Conservation (phyloP, 1,140 invertebrate genomes). For the Varroa destructor region DNA sequence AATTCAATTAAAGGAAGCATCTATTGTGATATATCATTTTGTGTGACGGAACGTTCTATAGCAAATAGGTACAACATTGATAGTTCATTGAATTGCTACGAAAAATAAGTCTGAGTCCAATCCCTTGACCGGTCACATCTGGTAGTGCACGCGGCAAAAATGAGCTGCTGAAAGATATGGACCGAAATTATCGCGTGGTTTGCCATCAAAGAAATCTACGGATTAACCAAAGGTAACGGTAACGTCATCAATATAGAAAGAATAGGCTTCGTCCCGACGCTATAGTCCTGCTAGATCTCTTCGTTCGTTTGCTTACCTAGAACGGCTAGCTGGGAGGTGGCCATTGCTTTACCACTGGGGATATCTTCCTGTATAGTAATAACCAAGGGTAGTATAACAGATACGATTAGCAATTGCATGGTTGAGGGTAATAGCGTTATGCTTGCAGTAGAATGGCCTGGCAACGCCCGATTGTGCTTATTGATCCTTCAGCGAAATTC, state of each 20-base stretch:
- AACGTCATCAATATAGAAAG: conserved; percentile 82
- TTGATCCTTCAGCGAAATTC: conserved; percentile 56
- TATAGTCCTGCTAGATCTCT: conserved; percentile 52
- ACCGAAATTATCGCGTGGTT: conserved; percentile 76
- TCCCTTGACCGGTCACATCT: no score
- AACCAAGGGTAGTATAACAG: conserved; percentile 82
- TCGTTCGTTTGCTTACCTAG: conserved; percentile 45
- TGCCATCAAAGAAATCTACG: conserved; percentile 76
- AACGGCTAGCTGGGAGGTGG: conserved; percentile 79
- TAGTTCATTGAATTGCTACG: no score
- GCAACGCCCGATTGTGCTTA: conserved; percentile 82
- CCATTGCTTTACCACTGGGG: conserved; percentile 67
- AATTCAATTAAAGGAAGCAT: no score
- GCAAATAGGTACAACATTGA: no score
- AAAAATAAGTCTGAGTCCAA: no score
- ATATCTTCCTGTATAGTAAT: conserved; percentile 77
- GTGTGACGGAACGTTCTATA: no score
- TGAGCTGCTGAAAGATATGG: conserved; percentile 57
- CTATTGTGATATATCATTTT: no score
- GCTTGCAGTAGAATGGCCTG: conserved; percentile 73
- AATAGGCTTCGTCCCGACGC: conserved; percentile 77
- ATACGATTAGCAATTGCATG: conserved; percentile 71
- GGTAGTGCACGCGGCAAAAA: no score
- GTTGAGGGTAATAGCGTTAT: conserved; percentile 76
- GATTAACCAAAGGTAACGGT: conserved; percentile 92